Evolutionary conservation across 1,140 invertebrate species (phyloP), one percentile per base, ranked within the genome.

Genomic region (Pachyrhynchus sulphureomaculatus): DNA sequence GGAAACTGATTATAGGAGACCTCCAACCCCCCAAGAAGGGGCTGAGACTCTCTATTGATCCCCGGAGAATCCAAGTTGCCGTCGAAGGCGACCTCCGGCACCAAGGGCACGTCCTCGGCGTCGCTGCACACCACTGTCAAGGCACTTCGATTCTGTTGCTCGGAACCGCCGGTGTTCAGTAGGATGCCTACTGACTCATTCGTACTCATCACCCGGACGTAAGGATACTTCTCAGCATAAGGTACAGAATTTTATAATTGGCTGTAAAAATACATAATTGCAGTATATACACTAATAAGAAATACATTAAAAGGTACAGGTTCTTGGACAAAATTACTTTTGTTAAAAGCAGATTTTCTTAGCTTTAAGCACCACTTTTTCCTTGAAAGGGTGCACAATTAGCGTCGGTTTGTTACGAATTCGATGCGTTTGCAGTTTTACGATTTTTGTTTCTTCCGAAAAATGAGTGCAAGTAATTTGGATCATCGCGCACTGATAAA

Each of bases 31-130:
- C 89, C 87, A 21, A 94, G 83, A 64, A 95, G 84, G 75, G 92
- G 92, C 82, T 94, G 91, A 76, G 90, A 92, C 83, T 95, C 92
- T 73, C 91, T 83, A 77, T 89, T 88, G 55, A 85, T 84, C 32
- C 87, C 85, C 73, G 86, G 82, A 29, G 88, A 88, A 83, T 88
- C 87, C 84, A 88, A 84, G 78, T 81, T 81, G 77, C 81, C 77
- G 67, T 82, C 83, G 71, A 84, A 84, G n/a, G 76, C 81, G 58
- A 86, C 82, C 71, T 87, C 86, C 58, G 84, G 84, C 62, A 86
- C 80, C 76, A 88, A 81, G 77, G 83, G 81, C 72, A 82, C 82
- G 75, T 85, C 86, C 75, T 86, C 87, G 68, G 81, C 64, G 54
- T 72, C 72, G 64, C 70, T 73, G 60, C 68, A 69, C 58, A 65